Conservation (phyloP, 2,888 invertebrate species). For the Mythimna loreyi region DNA sequence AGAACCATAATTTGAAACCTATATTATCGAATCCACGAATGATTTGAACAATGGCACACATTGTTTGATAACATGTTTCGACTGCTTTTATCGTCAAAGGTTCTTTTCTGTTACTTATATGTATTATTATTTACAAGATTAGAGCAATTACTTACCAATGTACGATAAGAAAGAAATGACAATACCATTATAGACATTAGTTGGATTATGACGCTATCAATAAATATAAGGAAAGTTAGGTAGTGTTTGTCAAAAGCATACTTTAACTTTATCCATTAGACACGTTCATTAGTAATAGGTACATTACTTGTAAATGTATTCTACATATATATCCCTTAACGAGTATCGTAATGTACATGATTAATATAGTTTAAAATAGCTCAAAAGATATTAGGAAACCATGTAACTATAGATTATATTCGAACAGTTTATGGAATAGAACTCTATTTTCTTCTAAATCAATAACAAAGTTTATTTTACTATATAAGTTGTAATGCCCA, state of each 20-base stretch:
- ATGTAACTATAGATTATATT: neutral
- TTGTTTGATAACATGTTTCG: conserved; percentile 34
- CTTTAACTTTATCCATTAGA: no score
- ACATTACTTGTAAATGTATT: conserved; percentile 5
- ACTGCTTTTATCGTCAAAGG: conserved; percentile 11
- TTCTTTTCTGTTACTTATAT: conserved; percentile 8
- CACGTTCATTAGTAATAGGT: no score
- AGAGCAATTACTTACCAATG: conserved; percentile 9
- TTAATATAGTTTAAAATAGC: neutral
- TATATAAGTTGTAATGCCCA: conserved; percentile 1
- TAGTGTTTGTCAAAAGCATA: neutral
- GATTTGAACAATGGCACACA: conserved; percentile 27
- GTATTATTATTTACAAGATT: conserved; percentile 36
- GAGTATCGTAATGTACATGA: no score
- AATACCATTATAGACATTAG: neutral
- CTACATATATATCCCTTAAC: no score
- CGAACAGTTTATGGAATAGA: neutral
- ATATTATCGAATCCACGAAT: conserved; percentile 18
- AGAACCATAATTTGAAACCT: conserved; percentile 7
- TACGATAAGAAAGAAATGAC: conserved; percentile 12
- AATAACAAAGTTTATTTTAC: conserved; percentile 1
- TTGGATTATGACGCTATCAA: conserved; percentile 4
- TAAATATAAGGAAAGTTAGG: neutral
- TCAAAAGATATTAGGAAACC: neutral
- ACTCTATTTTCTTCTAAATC: conserved; percentile 21